Conservation (phyloP, 2,888 invertebrate genomes). For the Cryptus armator region DNA sequence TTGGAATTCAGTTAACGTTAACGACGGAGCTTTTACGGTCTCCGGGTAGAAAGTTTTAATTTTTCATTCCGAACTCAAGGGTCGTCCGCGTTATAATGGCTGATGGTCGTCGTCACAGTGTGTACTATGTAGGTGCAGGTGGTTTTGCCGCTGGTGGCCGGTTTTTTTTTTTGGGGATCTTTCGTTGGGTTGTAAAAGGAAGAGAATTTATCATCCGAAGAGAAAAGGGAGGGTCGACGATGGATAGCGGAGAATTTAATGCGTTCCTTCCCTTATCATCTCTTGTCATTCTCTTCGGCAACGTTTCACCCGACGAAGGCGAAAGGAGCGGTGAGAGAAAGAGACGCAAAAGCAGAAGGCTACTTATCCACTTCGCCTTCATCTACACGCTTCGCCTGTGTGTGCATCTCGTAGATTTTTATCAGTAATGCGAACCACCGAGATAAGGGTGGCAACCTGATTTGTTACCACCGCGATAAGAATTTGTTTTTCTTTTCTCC, state of each 20-base stretch:
- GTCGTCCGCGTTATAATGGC: conserved; percentile 17
- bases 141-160: conserved; percentile 27
- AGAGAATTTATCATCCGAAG: conserved; percentile 37
- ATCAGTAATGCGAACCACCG: conserved; percentile 76
- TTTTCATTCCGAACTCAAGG: conserved; percentile 24
- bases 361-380: conserved; percentile 44
- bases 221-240: conserved; percentile 28
- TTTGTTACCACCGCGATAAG: conserved; percentile 78
- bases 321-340: conserved; percentile 4
- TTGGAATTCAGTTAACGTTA: conserved; percentile 41
- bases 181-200: conserved; percentile 9
- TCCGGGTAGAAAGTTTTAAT: conserved; percentile 35
- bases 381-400: conserved; percentile 20
- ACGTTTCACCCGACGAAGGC: conserved; percentile 32
- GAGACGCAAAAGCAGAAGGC: conserved; percentile 24
- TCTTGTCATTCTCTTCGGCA: conserved; percentile 52
- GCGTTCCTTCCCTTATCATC: conserved; percentile 56
- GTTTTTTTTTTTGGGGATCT: conserved; percentile 19
- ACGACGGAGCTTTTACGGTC: conserved; percentile 24
- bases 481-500: conserved; percentile 71
- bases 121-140: background rate
- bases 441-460: conserved; percentile 77
- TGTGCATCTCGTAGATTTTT: conserved; percentile 76
- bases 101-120: conserved; percentile 22
- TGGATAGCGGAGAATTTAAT: conserved; percentile 66